A percentile compares a stretch with the other conserved stretches of the same genome.
Conservation (phyloP, 2,888 invertebrate genomes). For the Abrostola triplasia region DNA sequence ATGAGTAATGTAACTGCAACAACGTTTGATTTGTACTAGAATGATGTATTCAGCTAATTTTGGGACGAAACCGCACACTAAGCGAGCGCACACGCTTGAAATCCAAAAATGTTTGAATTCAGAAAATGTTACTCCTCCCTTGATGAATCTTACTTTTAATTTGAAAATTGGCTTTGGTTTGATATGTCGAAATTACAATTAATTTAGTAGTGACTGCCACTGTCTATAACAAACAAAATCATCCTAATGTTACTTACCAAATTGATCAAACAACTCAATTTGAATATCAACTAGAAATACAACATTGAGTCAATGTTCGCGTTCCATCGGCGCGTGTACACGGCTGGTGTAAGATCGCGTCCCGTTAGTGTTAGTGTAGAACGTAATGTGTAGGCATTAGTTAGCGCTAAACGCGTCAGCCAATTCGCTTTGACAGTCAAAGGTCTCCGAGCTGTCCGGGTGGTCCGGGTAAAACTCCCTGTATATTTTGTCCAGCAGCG, state of each 20-base stretch:
- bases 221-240: conserved; percentile 34
- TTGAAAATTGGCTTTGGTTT: conserved; percentile 45
- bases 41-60: conserved; percentile 66
- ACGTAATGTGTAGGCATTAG: conserved; percentile 61
- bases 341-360: conserved; percentile 49
- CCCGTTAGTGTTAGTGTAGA: conserved; percentile 50
- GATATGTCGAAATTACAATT: conserved; percentile 52
- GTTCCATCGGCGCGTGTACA: conserved; percentile 32
- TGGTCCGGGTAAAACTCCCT: conserved; percentile 93
- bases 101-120: conserved; percentile 15
- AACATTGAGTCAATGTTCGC: conserved; percentile 30
- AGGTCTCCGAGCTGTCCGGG: conserved; percentile 89
- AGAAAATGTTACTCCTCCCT: conserved; percentile 10
- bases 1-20: conserved; percentile 66
- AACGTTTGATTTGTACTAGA: conserved; percentile 67
- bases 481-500: conserved; percentile 93
- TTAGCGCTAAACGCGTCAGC: conserved; percentile 76
- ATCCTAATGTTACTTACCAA: conserved; percentile 40
- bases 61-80: conserved; percentile 66
- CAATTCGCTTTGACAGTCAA: conserved; percentile 82
- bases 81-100: conserved; percentile 39
- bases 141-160: conserved; percentile 33
- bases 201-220: conserved; percentile 44
- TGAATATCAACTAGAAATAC: conserved; percentile 26
- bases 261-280: conserved; percentile 30